Conservation (phyloP, 2,797 vertebrate genomes). For the Pogonophryne albipinna region DNA sequence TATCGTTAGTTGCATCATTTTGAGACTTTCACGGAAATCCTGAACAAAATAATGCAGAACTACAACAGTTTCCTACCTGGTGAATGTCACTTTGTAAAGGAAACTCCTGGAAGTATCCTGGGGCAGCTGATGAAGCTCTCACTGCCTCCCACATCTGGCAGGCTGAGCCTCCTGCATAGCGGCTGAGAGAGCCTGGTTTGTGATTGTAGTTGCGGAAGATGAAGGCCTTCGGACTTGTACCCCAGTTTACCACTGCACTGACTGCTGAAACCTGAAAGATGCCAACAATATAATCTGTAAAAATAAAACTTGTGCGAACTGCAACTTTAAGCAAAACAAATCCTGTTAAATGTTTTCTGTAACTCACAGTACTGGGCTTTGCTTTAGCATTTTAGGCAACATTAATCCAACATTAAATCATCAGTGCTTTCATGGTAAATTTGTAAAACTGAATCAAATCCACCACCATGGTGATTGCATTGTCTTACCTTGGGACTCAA, state of each 20-base stretch:
- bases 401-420: background rate
- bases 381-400: background rate
- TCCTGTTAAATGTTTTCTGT: background rate
- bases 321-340: background rate
- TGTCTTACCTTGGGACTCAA: constrained; percentile 80
- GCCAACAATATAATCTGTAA: background rate
- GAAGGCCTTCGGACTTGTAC: constrained; percentile 83
- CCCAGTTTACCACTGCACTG: constrained; percentile 86
- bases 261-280: constrained; percentile 82
- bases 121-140: constrained; percentile 84
- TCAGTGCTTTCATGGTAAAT: background rate
- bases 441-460: background rate
- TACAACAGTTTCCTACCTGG: constrained; percentile 71
- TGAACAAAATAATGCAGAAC: background rate
- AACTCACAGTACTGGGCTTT: background rate
- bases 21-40: background rate
- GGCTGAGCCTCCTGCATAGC: constrained; percentile 80
- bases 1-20: background rate
- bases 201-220: constrained; percentile 87
- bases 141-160: constrained; percentile 85
- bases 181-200: constrained; percentile 78
- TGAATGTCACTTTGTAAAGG: constrained; percentile 83
- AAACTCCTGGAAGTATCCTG: constrained; percentile 86
- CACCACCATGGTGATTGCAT: background rate
- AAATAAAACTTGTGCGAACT: background rate